These are phyloP conservation scores for Diabrotica virgifera DNA, from an alignment of 1,140 invertebrate genomes.

Conservation along the genomic window DNA sequence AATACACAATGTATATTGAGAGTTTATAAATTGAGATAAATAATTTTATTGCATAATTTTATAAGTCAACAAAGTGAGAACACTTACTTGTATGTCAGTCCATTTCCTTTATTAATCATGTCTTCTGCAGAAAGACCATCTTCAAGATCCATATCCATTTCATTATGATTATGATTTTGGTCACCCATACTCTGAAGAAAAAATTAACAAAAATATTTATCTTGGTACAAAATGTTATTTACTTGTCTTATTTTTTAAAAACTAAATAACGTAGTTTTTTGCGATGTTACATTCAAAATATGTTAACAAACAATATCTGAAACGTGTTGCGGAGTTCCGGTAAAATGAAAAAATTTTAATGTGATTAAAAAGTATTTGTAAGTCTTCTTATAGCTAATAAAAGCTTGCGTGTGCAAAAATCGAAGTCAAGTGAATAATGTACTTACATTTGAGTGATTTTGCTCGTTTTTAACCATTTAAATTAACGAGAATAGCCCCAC, in stretches of 20 bases:
- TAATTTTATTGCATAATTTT: no score
- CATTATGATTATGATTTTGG: conserved; percentile 1
- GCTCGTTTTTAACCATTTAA: neutral
- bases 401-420: neutral
- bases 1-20: no score
- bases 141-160: conserved; percentile 10
- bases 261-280: no score
- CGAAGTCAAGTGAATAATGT: neutral
- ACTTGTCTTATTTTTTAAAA: no score
- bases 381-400: neutral
- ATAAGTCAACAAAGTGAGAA: neutral
- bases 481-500: neutral
- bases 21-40: no score
- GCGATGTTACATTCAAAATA: no score
- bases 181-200: neutral
- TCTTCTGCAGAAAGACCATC: neutral
- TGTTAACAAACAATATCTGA: no score
- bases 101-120: conserved; percentile 10
- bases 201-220: neutral
- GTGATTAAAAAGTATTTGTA: neutral
- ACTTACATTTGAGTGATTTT: conserved; percentile 3
- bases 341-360: neutral
- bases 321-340: no score
- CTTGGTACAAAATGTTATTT: no score
- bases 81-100: conserved; percentile 8